A percentile compares a stretch with the other conserved stretches of the same genome.
Evolutionary conservation across 2,797 vertebrate genomes (phyloP).

Genomic region (Erethizon dorsatum): DNA sequence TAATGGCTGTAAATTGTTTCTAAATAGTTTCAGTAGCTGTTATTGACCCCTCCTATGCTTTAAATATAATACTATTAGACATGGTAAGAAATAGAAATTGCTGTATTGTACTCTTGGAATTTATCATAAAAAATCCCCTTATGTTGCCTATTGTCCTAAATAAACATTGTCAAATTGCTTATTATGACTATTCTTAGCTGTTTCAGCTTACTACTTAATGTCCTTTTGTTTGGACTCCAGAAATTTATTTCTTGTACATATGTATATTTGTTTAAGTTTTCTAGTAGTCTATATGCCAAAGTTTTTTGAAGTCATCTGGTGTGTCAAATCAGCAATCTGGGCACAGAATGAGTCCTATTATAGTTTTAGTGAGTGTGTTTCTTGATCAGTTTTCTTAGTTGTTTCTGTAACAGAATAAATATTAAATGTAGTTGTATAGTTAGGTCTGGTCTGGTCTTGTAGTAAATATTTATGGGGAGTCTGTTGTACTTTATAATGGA

Average conservation of each 20-base stretch:
- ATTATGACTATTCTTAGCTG: slow-evolving; percentile 47
- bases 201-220: slow-evolving; percentile 53
- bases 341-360: slow-evolving; percentile 19
- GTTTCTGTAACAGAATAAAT: slow-evolving; percentile 49
- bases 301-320: neutral
- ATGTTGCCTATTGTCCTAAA: slow-evolving; percentile 2
- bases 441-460: slow-evolving; percentile 64
- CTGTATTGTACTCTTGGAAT: neutral
- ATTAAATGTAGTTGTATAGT: neutral
- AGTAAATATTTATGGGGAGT: slow-evolving; percentile 29
- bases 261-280: neutral
- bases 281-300: slow-evolving; percentile 43
- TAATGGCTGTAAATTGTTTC: slow-evolving; percentile 50
- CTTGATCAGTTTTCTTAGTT: slow-evolving; percentile 59
- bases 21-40: slow-evolving; percentile 59
- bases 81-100: slow-evolving; percentile 58
- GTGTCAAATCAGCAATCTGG: slow-evolving; percentile 21
- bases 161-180: slow-evolving; percentile 39
- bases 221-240: slow-evolving; percentile 47
- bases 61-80: slow-evolving; percentile 17
- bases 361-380: slow-evolving; percentile 11
- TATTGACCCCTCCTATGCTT: slow-evolving; percentile 1
- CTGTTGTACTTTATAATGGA: neutral
- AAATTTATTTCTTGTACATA: neutral
- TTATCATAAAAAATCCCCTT: neutral